Evolutionary conservation across 2,113 vertebrate species (phyloP).

Genomic region (Cavia aperea): DNA sequence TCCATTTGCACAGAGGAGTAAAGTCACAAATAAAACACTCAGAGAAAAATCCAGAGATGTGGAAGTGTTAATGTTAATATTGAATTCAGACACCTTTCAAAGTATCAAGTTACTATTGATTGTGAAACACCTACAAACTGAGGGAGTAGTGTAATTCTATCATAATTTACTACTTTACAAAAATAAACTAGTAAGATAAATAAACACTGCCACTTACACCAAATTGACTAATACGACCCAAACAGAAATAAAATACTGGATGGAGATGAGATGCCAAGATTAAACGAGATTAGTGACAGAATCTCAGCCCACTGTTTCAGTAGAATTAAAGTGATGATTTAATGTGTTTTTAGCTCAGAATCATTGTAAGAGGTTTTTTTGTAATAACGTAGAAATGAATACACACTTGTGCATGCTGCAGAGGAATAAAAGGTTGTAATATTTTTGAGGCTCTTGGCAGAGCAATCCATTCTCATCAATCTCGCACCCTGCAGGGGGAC

Average conservation of each 20-base stretch:
- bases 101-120: conserved; percentile 39
- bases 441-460: conserved; percentile 67
- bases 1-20: neutral
- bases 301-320: conserved; percentile 67
- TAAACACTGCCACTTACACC: conserved; percentile 23
- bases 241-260: conserved; percentile 70
- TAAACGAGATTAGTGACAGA: conserved; percentile 67
- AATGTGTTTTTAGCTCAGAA: conserved; percentile 68
- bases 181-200: conserved; percentile 63
- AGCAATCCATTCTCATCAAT: conserved; percentile 65
- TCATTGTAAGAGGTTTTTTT: conserved; percentile 66
- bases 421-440: conserved; percentile 67
- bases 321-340: conserved; percentile 76
- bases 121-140: conserved; percentile 29
- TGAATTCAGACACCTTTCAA: conserved; percentile 9
- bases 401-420: conserved; percentile 43
- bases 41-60: neutral
- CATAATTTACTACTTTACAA: conserved; percentile 44
- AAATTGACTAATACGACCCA: conserved; percentile 61
- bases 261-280: conserved; percentile 65
- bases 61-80: neutral
- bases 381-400: conserved; percentile 63
- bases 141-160: conserved; percentile 51
- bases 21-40: neutral
- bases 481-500: conserved; percentile 2